Percentiles rank a stretch among this genome's conserved stretches.
These are phyloP conservation scores for Congeria kusceri DNA, from an alignment of 2,888 invertebrate species.

Conservation along the genomic window DNA sequence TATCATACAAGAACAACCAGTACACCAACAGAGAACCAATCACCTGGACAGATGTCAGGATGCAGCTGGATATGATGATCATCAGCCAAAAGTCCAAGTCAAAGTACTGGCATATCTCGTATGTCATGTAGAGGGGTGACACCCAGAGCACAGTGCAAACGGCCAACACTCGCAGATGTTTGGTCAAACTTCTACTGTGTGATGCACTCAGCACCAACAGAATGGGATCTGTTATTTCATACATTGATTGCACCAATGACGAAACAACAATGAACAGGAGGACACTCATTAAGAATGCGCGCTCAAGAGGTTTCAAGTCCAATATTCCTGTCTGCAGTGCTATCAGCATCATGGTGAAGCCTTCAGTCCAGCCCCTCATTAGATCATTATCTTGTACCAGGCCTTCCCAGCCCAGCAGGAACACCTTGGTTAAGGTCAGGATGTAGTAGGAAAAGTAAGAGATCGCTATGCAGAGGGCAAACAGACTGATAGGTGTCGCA, in stretches of 20 bases:
- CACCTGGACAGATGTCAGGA: slow-evolving; percentile 86
- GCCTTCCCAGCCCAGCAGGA: slow-evolving; percentile 84
- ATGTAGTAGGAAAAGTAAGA: slow-evolving; percentile 86
- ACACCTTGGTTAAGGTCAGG: slow-evolving; percentile 85
- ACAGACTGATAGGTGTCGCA: slow-evolving; percentile 86
- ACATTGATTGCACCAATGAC: slow-evolving; percentile 87
- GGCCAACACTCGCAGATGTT: slow-evolving; percentile 85
- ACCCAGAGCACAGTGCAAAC: slow-evolving; percentile 85
- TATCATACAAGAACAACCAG: slow-evolving; percentile 86
- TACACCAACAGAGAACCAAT: slow-evolving; percentile 87
- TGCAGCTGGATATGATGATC: slow-evolving; percentile 87
- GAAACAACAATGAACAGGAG: slow-evolving; percentile 87
- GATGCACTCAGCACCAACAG: slow-evolving; percentile 86
- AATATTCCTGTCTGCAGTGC: slow-evolving; percentile 87
- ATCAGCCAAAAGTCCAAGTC: slow-evolving; percentile 87
- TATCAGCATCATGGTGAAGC: slow-evolving; percentile 87
- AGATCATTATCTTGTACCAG: slow-evolving; percentile 81
- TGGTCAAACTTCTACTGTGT: slow-evolving; percentile 81
- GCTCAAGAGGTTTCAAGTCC: slow-evolving; percentile 86
- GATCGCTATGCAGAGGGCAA: slow-evolving; percentile 87
- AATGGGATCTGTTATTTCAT: slow-evolving; percentile 87
- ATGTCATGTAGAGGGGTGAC: slow-evolving; percentile 86
- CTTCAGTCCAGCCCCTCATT: slow-evolving; percentile 86
- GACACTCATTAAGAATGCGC: slow-evolving; percentile 87
- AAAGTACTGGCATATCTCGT: slow-evolving; percentile 85